These are phyloP conservation scores for Scrobipalpa costella DNA, from an alignment of 2,888 invertebrate species.

Conservation along the genomic window DNA sequence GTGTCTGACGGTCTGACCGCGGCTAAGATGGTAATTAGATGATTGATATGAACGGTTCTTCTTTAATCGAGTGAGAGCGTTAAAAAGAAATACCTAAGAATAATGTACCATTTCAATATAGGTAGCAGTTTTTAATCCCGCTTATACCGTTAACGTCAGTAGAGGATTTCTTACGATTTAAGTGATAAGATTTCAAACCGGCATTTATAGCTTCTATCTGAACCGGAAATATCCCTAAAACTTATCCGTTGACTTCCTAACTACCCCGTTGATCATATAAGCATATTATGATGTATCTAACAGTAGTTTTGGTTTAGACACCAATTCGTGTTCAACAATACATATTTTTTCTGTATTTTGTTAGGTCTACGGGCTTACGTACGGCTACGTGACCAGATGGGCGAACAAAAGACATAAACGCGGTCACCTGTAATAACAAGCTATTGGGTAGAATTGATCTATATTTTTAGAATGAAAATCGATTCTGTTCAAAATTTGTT, in stretches of 20 bases:
- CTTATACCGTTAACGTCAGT: too few species aligned
- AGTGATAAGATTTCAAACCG: too few species aligned
- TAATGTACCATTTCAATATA: too few species aligned
- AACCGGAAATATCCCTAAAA: too few species aligned
- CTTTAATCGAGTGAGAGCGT: too few species aligned
- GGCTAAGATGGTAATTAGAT: background rate
- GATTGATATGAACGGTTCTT: background rate
- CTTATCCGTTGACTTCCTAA: too few species aligned
- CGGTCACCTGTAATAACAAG: background rate
- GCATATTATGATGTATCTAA: background rate
- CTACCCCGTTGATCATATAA: too few species aligned
- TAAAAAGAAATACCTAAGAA: too few species aligned
- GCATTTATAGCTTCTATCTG: too few species aligned
- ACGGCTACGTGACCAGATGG: background rate
- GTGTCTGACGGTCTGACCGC: constrained; percentile 4
- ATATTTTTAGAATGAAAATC: background rate
- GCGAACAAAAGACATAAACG: constrained; percentile 17
- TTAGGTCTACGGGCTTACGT: background rate
- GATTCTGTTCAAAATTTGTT: background rate
- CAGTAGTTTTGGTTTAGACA: background rate
- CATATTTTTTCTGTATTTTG: background rate
- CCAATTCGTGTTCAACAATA: background rate
- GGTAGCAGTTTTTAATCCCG: too few species aligned
- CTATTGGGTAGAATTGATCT: background rate
- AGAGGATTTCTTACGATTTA: too few species aligned